A percentile compares a stretch with the other conserved stretches of the same genome.
phyloP scores from a whole-genome alignment of 2,888 invertebrate species.

The Diaphora mendica region DNA sequence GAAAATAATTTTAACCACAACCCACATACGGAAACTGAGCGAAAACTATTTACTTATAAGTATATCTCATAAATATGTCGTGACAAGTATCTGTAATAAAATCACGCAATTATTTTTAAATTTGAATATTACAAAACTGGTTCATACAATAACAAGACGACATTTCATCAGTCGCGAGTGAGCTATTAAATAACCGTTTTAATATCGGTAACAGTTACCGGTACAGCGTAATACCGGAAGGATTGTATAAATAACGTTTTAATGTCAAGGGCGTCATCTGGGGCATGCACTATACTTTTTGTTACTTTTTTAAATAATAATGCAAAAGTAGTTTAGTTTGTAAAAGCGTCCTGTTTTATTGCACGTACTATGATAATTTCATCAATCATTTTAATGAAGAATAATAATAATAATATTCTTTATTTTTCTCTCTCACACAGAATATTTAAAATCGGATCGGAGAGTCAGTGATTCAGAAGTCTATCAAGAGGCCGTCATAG shows the following conservation, averaged over 20 bases:
- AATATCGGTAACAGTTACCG: conserved; percentile 6
- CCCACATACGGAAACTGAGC: not conserved
- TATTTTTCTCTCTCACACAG: too few species aligned
- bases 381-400: too few species aligned
- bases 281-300: not conserved
- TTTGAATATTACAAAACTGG: not conserved
- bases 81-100: not conserved
- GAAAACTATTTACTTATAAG: not conserved
- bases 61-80: not conserved
- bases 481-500: too few species aligned
- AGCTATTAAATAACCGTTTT: conserved; percentile 4
- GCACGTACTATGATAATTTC: too few species aligned
- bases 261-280: conserved; percentile 17
- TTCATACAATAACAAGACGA: not conserved
- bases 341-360: too few species aligned
- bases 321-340: not conserved
- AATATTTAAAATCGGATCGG: too few species aligned
- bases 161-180: conserved; percentile 5
- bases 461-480: too few species aligned
- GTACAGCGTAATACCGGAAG: conserved; percentile 17
- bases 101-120: not conserved
- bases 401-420: too few species aligned
- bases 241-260: not conserved
- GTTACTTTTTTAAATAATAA: not conserved
- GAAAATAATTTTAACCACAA: not conserved